Conservation (phyloP, 2,888 invertebrate species). For the Agrypnus murinus region DNA sequence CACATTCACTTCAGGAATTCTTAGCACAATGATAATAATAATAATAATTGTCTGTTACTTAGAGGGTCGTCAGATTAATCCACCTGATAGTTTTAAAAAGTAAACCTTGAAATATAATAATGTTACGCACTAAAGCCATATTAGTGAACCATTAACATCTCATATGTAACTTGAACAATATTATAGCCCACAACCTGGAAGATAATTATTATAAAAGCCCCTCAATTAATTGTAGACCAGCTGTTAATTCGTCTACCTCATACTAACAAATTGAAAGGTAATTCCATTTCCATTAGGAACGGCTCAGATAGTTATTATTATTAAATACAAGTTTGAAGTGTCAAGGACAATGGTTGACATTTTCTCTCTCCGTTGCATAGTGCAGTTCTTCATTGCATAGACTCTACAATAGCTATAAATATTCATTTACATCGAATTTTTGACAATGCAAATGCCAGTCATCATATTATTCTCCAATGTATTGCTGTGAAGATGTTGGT, state of each 20-base stretch:
- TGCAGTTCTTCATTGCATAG: conserved; percentile 11
- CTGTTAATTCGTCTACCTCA: conserved; percentile 42
- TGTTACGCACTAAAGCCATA: conserved; percentile 36
- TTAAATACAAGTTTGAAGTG: conserved; percentile 42
- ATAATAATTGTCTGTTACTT: conserved; percentile 4
- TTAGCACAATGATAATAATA: neutral
- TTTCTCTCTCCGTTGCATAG: conserved; percentile 29
- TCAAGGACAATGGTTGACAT: conserved; percentile 46
- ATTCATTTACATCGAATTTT: conserved; percentile 25
- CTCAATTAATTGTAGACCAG: conserved; percentile 29
- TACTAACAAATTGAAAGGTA: conserved; percentile 48
- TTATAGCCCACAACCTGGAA: neutral
- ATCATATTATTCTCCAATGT: conserved; percentile 2
- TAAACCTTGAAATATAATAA: conserved; percentile 31
- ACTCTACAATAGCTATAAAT: conserved; percentile 15
- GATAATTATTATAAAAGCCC: conserved; percentile 37
- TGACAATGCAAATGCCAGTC: conserved; percentile 27
- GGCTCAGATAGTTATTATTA: conserved; percentile 43
- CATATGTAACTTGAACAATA: conserved; percentile 18
- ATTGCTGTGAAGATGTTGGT: no score
- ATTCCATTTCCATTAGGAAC: conserved; percentile 43
- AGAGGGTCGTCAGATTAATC: neutral
- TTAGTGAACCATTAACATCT: conserved; percentile 36
- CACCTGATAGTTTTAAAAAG: conserved; percentile 25
- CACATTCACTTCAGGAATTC: conserved; percentile 18